Base-by-base conservation (phyloP, 92 coral and sea anemone species). In the Isaurus tuberculatus region DNA sequence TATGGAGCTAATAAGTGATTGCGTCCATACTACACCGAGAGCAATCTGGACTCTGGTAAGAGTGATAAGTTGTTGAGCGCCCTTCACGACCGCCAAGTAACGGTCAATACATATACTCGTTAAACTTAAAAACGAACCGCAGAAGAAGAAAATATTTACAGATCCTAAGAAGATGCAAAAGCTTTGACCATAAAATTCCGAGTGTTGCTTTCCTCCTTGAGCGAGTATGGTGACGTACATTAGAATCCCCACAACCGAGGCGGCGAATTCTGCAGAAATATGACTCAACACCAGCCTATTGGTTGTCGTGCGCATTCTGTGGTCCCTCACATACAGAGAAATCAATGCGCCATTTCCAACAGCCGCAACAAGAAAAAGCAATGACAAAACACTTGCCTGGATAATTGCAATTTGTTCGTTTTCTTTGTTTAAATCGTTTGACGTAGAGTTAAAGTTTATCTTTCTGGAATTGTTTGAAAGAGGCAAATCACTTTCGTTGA, bases 71-170 rank as follows among this genome's bases (percentile, higher is more conserved):
- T 92, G 96, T 69, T 92, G 96, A 36, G 86, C 89, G 51, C 85
- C 89, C 46, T 88, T 92, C 31, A 92, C 96, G 19, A 92, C 96
- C 14, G 96, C 96, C 72, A 90, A 60, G 68, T 92, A 92, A 7
- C 96, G 93, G 46, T 92, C 92, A 25, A 87, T 93, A 33, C 93
- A 77, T 32, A 92, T 90, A 26, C 93, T 92, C 5, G 96, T 84
- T 51, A 92, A 72, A 34, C 96, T 92, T 13, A 92, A 65, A 5
- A 90, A 84, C 14, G 93, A 90, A 1, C 88, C 87, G 33, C 85
- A 87, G 81, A 92, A 92, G 68, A 92, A 87, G 70, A 90, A 87
- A 29, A 88, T 72, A 87, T 90, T 87, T 22, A 87, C 82, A 17
- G 89, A 90, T 23, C 93, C 93, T 37, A 89, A 82, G 27, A 92